phyloP scores from a whole-genome alignment of 2,797 vertebrate genomes.

The Schizopygopsis pylzovi region DNA sequence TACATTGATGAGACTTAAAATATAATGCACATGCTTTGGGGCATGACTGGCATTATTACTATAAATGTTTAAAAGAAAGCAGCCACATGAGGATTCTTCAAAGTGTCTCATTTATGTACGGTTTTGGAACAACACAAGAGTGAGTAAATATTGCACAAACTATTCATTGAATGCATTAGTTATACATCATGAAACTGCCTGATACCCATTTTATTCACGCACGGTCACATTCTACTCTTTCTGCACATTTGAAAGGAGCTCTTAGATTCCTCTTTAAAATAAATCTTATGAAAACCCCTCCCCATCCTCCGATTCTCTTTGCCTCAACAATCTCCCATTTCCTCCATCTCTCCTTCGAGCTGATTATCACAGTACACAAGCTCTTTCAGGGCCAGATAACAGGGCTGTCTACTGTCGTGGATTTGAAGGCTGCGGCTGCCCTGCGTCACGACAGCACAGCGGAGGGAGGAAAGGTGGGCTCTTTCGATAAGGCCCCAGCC shows the following conservation, averaged over 20 bases:
- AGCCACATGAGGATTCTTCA: neutral
- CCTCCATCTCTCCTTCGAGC: conserved; percentile 45
- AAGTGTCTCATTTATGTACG: neutral
- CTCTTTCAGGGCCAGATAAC: conserved; percentile 65
- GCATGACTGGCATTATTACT: neutral
- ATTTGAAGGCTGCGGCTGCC: conserved; percentile 42
- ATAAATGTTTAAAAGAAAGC: neutral
- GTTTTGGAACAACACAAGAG: neutral
- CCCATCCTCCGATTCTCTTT: conserved; percentile 34
- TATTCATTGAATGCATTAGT: neutral
- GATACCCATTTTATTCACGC: conserved; percentile 11
- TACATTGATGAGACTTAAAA: neutral
- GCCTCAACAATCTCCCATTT: conserved; percentile 23
- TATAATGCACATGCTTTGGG: neutral
- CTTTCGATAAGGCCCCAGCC: conserved; percentile 76
- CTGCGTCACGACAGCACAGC: conserved; percentile 67
- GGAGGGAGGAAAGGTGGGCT: conserved; percentile 76
- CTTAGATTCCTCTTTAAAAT: conserved; percentile 25
- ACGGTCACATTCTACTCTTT: conserved; percentile 13
- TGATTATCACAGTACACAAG: conserved; percentile 68
- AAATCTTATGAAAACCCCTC: conserved; percentile 35
- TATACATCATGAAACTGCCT: neutral
- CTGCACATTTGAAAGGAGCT: conserved; percentile 10
- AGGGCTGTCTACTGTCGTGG: conserved; percentile 66
- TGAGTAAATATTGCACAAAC: neutral